Evolutionary conservation across 2,888 invertebrate genomes (phyloP).

Genomic region (Diadromus collaris): DNA sequence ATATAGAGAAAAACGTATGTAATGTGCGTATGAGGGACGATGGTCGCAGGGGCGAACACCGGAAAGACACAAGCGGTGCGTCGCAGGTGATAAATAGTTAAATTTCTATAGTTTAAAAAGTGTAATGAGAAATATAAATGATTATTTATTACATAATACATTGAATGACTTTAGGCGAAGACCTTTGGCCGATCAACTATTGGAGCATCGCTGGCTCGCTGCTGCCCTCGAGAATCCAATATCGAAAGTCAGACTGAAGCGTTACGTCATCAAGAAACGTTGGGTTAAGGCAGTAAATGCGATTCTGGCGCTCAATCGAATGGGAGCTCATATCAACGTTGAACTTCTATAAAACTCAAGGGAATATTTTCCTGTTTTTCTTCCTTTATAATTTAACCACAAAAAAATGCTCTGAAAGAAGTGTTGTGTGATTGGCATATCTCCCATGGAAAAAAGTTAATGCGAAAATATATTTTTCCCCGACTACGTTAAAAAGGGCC

Average conservation of each 20-base stretch:
- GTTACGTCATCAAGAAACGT: slow-evolving; percentile 94
- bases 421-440: not conserved
- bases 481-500: too few relatives aligned
- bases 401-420: not conserved
- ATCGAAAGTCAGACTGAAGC: slow-evolving; percentile 90
- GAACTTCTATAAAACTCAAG: slow-evolving; percentile 72
- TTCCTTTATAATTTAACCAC: not conserved
- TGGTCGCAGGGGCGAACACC: not conserved
- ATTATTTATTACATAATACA: slow-evolving; percentile 11
- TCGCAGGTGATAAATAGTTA: not conserved
- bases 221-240: slow-evolving; percentile 85
- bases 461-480: too few relatives aligned
- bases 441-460: not conserved
- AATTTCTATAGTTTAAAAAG: not conserved
- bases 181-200: slow-evolving; percentile 86
- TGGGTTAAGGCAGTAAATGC: slow-evolving; percentile 96
- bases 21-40: not conserved
- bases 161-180: slow-evolving; percentile 83
- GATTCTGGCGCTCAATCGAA: slow-evolving; percentile 91
- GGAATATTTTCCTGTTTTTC: not conserved
- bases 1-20: not conserved
- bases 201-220: slow-evolving; percentile 91
- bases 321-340: slow-evolving; percentile 91
- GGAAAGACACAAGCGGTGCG: slow-evolving; percentile 6
- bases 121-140: slow-evolving; percentile 7